Evolutionary conservation across 2,888 invertebrate genomes (phyloP).

Genomic region (Eueremaeus valkanovi): DNA sequence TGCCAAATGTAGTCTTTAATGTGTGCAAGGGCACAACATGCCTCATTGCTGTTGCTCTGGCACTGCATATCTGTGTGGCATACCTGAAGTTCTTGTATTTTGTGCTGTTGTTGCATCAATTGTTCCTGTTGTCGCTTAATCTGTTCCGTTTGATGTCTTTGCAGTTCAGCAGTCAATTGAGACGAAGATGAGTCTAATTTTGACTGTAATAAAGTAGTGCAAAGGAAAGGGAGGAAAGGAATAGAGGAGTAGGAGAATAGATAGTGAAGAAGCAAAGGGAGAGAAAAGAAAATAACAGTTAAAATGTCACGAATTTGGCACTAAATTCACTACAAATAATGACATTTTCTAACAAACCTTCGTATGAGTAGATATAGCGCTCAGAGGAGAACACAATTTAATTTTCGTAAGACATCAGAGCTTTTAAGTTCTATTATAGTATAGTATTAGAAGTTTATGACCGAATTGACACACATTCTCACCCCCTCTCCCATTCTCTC

Average conservation of each 20-base stretch:
- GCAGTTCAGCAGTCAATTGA: conserved; percentile 22
- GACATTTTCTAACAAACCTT: neutral
- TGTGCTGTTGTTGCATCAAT: conserved; percentile 31
- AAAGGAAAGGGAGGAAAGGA: neutral
- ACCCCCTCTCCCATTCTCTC: neutral
- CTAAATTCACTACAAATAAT: conserved; percentile 12
- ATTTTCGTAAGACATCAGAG: neutral
- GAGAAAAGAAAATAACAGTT: neutral
- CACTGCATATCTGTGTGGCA: too few relatives aligned
- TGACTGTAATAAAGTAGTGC: conserved; percentile 1
- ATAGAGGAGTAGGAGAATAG: neutral
- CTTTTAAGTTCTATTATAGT: neutral
- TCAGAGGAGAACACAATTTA: neutral
- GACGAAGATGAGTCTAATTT: conserved; percentile 3
- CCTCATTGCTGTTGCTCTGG: too few relatives aligned
- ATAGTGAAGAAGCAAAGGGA: neutral
- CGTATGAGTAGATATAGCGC: neutral
- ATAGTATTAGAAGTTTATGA: neutral
- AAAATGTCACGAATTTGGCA: conserved; percentile 28
- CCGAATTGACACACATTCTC: neutral
- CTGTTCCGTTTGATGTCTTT: conserved; percentile 35
- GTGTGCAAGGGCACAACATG: neutral
- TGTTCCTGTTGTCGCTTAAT: conserved; percentile 31
- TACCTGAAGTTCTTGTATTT: conserved; percentile 36
- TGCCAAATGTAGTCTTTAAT: neutral